Base-by-base conservation (phyloP, 2,113 vertebrate genomes). In the Ageneiosus marmoratus region DNA sequence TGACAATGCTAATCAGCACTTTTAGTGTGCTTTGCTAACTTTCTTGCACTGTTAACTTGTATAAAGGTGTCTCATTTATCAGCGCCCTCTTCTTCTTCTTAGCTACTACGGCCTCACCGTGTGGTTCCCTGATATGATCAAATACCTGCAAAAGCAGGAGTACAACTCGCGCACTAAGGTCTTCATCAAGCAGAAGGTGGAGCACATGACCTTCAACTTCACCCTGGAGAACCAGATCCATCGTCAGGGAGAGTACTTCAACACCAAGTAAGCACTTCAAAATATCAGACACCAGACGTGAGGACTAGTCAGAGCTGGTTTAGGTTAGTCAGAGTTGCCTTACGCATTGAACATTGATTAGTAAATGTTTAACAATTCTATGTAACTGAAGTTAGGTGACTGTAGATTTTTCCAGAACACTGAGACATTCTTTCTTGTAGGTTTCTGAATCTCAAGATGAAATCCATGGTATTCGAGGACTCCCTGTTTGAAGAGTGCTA, bases 81-180 rank as follows among this genome's bases (percentile, higher is more conserved):
- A 41, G 34, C 44, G 5, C 13, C 48, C 27, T 9, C 6, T n/a
- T 76, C 16, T 84, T 76, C 58, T 8, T 24, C 53, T 0, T 87
- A 99, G 98, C 89, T 99, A 99, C 93, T 99, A 99, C 0, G 98
- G 98, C 41, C 89, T 99, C 90, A 99, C 97, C 0, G 97, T 99
- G 44, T 99, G 97, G 97, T 98, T 99, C 91, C 98, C 98, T 0
- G 98, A 99, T 93, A 98, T 98, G 97, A 99, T 99, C 85, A 98
- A 99, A 89, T 96, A 99, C 86, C 92, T 99, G 81, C 97, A 99
- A 92, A 91, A 94, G 90, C 94, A 96, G 44, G 97, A 98, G 80
- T 99, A 99, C 0, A 89, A 95, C 0, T 93, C 96, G 0, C 96
- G 97, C 86, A 98, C 97, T 9, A 99, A 96, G 87, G 90, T 97